Evolutionary conservation across 2,797 vertebrate genomes (phyloP), one percentile per base, ranked within the genome.

Genomic region (Allobates femoralis): DNA sequence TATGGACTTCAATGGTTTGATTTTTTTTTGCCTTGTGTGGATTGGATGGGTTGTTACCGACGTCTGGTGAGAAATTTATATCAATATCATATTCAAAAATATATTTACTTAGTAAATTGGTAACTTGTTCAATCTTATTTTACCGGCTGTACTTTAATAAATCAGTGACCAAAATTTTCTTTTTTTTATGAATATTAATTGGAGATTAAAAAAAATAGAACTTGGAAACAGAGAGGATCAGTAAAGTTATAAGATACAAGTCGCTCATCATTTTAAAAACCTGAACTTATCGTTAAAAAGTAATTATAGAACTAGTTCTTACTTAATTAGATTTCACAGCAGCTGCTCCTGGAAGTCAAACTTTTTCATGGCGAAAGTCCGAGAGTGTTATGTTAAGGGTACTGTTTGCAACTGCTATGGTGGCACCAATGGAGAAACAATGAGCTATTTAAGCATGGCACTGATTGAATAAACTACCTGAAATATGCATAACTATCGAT

Each of bases 361-460:
- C 58, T 1, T 11, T 78, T 32, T 55, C 77, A 60, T 53, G 53
- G 19, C 32, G 21, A 56, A 30, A 56, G 34, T 23, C 26, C 46
- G 23, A 79, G 32, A 41, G 34, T 62, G 34, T 55, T 79, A 79
- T 79, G 55, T 79, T 56, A 77, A 15, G 37, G 55, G 53, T 34
- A 78, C 53, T 23, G 76, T 15, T 78, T n/a, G 60, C 3, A 16
- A 26, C 30, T 60, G 77, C 23, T 26, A 32, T 79, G 56, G 34
- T 79, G 55, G 77, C 77, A 79, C 77, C 55, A 79, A 37, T 78
- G 55, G 76, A 79, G 53, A 56, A 60, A 79, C 76, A 79, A 79
- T 79, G 77, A 79, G 77, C 55, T n/a, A 79, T 55, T 41, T 56
- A 79, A 41, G 77, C 77, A 60, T 79, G 55, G 32, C 55, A 62